phyloP scores from a whole-genome alignment of 1,140 invertebrate genomes.

The Leucophenga varia region DNA sequence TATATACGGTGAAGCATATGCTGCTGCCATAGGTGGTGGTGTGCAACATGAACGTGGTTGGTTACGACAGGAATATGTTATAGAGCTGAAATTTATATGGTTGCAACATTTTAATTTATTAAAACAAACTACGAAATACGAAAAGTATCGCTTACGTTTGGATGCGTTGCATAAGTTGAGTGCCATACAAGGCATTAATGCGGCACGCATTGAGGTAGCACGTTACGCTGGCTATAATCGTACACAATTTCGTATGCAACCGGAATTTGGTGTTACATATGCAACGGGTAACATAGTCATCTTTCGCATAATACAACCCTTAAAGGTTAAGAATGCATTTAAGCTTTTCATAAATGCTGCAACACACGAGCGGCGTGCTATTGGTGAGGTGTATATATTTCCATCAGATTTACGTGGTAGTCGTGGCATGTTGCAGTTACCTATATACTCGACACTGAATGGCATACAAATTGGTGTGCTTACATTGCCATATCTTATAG shows the following conservation, averaged over 20 bases:
- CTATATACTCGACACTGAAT: conserved; percentile 31
- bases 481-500: conserved; percentile 63
- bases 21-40: conserved; percentile 61
- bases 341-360: conserved; percentile 18
- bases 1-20: conserved; percentile 63
- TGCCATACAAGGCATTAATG: conserved; percentile 21
- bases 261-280: conserved; percentile 24
- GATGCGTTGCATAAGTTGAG: too few species aligned
- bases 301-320: conserved; percentile 32
- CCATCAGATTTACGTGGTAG: conserved; percentile 59
- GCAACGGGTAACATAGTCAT: conserved; percentile 24
- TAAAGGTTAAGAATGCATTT: conserved; percentile 25
- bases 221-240: conserved; percentile 34
- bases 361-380: conserved; percentile 19
- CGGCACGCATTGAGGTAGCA: conserved; percentile 26
- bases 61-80: conserved; percentile 79
- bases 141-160: too few species aligned
- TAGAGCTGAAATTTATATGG: conserved; percentile 77
- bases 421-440: conserved; percentile 69
- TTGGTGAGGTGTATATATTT: conserved; percentile 80
- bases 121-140: too few species aligned
- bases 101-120: too few species aligned
- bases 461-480: conserved; percentile 50
- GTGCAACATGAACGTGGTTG: conserved; percentile 74
- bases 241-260: conserved; percentile 26